Evolutionary conservation across 2,888 invertebrate species (phyloP), one percentile per base, ranked within the genome.

Genomic region (Thalpophila matura): DNA sequence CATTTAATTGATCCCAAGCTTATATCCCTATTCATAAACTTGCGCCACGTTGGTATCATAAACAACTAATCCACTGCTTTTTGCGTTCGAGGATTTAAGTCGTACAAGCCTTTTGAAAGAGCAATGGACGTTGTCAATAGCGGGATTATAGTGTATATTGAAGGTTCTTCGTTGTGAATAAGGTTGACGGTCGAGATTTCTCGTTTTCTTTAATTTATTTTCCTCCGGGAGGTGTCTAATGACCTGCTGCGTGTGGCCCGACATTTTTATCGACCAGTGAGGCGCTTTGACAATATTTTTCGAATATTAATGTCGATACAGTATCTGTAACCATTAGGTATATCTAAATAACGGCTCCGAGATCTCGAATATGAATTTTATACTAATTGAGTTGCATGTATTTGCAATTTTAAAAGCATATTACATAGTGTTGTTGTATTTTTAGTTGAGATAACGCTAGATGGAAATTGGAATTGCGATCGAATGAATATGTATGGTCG

Each of bases 181-280:
- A 88, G 90, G 89, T 87, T 86, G 87, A 86, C 82, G 88, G 86
- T 86, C 87, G 87, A 91, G 92, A 91, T 91, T 91, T 91, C 93
- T 94, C 91, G 93, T 94, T 92, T 92, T 88, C 87, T 92, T 93
- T 92, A 92, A 94, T 94, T 95, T 95, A 94, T 94, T 93, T 94
- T 93, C 87, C 89, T 89, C 82, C 79, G 88, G 89, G 90, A 93
- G 93, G 94, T 94, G 94, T 94, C 94, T 94, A 94, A 94, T 94
- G 94, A 93, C 92, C 87, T 90, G 89, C 89, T 92, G 94, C 89
- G 94, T 93, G 94, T 94, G 94, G 94, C 89, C 94, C 85, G 91
- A 89, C 92, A 91, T 92, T 93, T 93, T 94, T 94, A 94, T 93
- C 92, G 92, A 86, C 86, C 89, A 88, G 87, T 86, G 90, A 88